These are phyloP conservation scores for Tetragonula clypearis DNA, from an alignment of 1,140 invertebrate species.

Conservation along the genomic window DNA sequence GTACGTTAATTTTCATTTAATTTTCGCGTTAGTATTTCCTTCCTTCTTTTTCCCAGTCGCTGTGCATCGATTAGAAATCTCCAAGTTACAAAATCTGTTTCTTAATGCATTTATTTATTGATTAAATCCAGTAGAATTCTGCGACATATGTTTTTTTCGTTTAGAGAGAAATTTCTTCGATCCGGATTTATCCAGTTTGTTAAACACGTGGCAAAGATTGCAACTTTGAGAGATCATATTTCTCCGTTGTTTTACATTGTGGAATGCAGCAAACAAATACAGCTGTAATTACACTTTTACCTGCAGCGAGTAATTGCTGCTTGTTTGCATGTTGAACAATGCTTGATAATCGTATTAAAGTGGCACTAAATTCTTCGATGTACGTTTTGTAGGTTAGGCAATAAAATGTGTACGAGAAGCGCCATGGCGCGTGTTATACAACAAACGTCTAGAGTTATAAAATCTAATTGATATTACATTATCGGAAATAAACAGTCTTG, in stretches of 20 bases:
- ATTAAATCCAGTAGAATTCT: no score
- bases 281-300: background rate
- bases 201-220: background rate
- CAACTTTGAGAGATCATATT: conserved; percentile 2
- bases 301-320: conserved; percentile 23
- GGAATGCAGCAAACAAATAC: background rate
- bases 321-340: conserved; percentile 30
- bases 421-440: background rate
- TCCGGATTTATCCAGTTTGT: background rate
- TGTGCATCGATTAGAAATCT: no score
- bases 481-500: background rate
- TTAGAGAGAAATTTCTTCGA: no score
- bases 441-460: background rate
- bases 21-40: no score
- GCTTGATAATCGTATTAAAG: conserved; percentile 2
- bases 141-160: no score
- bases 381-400: background rate
- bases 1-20: no score
- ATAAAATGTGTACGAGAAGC: background rate
- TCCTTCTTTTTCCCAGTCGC: no score
- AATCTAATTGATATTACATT: background rate
- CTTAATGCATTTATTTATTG: no score
- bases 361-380: background rate
- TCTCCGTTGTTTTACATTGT: background rate
- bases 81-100: no score